Conservation (phyloP, 2,113 vertebrate genomes). For the Sebastes schlegelii region DNA sequence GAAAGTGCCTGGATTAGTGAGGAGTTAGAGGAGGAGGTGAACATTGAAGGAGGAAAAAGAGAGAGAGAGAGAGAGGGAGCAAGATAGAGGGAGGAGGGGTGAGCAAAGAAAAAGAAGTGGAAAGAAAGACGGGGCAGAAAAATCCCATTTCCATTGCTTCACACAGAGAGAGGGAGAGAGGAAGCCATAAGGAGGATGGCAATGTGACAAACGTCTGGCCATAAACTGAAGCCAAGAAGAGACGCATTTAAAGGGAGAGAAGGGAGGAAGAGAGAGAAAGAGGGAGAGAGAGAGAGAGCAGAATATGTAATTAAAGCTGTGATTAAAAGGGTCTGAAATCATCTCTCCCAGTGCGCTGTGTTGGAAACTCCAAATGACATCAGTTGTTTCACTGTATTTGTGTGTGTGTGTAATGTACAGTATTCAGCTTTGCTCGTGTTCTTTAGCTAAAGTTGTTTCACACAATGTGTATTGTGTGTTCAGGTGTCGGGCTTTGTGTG, state of each 20-base stretch:
- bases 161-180: slow-evolving; percentile 58
- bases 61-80: neutral
- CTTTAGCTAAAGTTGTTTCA: neutral
- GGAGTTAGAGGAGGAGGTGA: slow-evolving; percentile 21
- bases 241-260: slow-evolving; percentile 50
- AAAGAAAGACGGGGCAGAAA: slow-evolving; percentile 62
- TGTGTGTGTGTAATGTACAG: neutral
- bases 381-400: slow-evolving; percentile 29
- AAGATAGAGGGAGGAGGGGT: neutral
- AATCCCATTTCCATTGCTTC: slow-evolving; percentile 80
- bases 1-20: slow-evolving; percentile 26
- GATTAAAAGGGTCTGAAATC: slow-evolving; percentile 74
- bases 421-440: too few species aligned
- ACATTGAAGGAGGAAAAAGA: neutral
- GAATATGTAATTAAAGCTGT: slow-evolving; percentile 75
- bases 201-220: slow-evolving; percentile 79
- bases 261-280: slow-evolving; percentile 34
- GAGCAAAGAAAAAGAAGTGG: slow-evolving; percentile 49
- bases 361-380: slow-evolving; percentile 70
- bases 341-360: slow-evolving; percentile 68
- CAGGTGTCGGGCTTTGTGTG: neutral
- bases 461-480: neutral
- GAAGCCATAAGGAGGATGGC: slow-evolving; percentile 76
- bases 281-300: slow-evolving; percentile 17
- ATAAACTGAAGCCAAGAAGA: slow-evolving; percentile 69